Conservation (phyloP, 2,113 vertebrate genomes). For the Xerus inauris region DNA sequence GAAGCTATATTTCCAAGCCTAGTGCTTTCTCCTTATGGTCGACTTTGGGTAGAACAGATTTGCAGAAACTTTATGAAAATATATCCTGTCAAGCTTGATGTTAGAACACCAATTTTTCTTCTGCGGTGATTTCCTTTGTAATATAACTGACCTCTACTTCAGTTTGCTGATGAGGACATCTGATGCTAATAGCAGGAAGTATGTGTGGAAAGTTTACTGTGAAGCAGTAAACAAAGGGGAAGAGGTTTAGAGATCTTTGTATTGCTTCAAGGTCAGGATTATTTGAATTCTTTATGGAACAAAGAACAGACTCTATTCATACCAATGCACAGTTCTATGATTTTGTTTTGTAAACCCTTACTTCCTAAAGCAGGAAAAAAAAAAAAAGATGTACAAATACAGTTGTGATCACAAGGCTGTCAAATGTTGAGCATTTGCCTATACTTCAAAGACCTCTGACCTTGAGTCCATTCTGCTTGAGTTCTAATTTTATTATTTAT, state of each 20-base stretch:
- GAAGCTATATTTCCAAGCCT: not conserved
- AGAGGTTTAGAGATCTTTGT: not conserved
- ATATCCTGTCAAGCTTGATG: not conserved
- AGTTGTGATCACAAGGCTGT: not conserved
- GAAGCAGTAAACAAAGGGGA: slow-evolving; percentile 63
- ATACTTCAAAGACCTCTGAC: not conserved
- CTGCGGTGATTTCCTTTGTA: slow-evolving; percentile 45
- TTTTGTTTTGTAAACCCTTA: not conserved
- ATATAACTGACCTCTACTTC: slow-evolving; percentile 11
- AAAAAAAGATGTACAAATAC: not conserved
- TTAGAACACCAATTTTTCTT: slow-evolving; percentile 47
- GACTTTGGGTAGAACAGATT: not conserved
- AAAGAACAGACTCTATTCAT: not conserved
- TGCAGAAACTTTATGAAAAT: not conserved
- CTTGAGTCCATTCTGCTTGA: not conserved
- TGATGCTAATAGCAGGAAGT: slow-evolving; percentile 35
- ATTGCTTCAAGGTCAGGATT: not conserved
- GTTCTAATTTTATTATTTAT: not conserved
- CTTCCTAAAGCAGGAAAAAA: slow-evolving; percentile 26
- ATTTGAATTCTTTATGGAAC: not conserved
- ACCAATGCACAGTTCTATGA: not conserved
- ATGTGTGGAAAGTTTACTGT: not conserved
- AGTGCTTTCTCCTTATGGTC: not conserved
- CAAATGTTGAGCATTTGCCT: not conserved
- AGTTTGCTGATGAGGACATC: slow-evolving; percentile 61